Conservation (phyloP, 2,888 invertebrate genomes). For the Sinotaia quadrata region DNA sequence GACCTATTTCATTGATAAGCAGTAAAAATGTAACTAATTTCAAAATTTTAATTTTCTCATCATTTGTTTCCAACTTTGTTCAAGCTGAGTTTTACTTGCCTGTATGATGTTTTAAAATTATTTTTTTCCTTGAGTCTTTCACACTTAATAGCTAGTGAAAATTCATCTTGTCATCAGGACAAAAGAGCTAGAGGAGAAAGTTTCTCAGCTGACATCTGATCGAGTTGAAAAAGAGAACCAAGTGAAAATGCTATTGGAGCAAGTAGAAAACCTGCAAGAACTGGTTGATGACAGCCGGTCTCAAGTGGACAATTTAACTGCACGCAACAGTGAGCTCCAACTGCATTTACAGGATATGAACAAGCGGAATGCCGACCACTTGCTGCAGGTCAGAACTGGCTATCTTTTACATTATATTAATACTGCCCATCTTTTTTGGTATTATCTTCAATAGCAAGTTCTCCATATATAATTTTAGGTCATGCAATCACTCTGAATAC, state of each 20-base stretch:
- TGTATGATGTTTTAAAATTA: no score
- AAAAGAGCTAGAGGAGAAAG: constrained; percentile 82
- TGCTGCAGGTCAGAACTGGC: constrained; percentile 31
- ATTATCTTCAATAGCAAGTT: no score
- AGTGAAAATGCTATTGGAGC: constrained; percentile 34
- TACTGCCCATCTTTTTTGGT: no score
- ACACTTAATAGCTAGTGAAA: no score
- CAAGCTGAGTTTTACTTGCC: no score
- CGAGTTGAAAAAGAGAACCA: constrained; percentile 51
- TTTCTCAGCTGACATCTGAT: constrained; percentile 56
- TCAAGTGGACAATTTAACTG: constrained; percentile 28
- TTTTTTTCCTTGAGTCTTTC: not conserved
- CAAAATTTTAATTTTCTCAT: no score
- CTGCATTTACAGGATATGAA: constrained; percentile 36
- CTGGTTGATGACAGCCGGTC: constrained; percentile 46
- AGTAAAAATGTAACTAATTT: no score
- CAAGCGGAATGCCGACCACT: constrained; percentile 33
- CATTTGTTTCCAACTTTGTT: no score
- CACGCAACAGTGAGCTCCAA: constrained; percentile 34
- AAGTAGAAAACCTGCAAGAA: constrained; percentile 53
- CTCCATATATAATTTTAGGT: no score
- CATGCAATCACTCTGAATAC: no score
- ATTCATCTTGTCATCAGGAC: constrained; percentile 1
- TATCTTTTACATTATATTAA: no score
- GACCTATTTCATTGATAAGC: no score